Conservation (phyloP, 1,140 invertebrate species). For the Chrysopa pallens region DNA sequence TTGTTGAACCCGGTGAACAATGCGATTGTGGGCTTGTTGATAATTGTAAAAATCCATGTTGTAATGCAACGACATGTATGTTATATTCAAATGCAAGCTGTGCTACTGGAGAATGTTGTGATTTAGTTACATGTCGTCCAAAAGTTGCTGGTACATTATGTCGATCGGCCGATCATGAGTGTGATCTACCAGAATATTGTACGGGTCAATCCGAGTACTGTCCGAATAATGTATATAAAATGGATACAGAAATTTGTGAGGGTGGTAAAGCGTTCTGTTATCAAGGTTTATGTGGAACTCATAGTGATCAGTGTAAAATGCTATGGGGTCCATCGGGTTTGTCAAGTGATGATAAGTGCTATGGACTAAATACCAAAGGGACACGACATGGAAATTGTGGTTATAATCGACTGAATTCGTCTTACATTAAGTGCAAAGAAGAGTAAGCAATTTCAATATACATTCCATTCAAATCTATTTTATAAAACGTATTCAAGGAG, state of each 20-base stretch:
- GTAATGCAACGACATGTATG: conserved; percentile 74
- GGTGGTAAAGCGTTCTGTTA: conserved; percentile 77
- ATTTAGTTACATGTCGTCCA: conserved; percentile 59
- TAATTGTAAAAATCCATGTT: conserved; percentile 74
- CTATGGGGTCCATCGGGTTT: conserved; percentile 88
- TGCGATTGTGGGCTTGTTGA: conserved; percentile 80
- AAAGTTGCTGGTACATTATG: conserved; percentile 64
- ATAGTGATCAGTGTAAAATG: conserved; percentile 83
- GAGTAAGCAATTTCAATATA: no score
- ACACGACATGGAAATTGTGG: conserved; percentile 88
- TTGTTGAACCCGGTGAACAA: conserved; percentile 86
- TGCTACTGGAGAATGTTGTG: conserved; percentile 89
- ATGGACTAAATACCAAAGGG: conserved; percentile 72
- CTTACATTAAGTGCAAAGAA: conserved; percentile 51
- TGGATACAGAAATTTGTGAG: conserved; percentile 70
- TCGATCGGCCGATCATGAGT: conserved; percentile 62
- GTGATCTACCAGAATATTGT: conserved; percentile 93
- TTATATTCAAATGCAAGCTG: conserved; percentile 76
- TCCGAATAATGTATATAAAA: conserved; percentile 77
- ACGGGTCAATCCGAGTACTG: conserved; percentile 86
- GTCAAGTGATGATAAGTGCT: conserved; percentile 71
- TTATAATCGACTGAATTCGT: conserved; percentile 56
- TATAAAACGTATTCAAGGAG: no score
- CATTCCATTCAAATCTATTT: no score
- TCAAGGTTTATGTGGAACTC: conserved; percentile 74